These are phyloP conservation scores for Anomalospiza imberbis DNA, from an alignment of 2,797 vertebrate genomes.

Conservation along the genomic window DNA sequence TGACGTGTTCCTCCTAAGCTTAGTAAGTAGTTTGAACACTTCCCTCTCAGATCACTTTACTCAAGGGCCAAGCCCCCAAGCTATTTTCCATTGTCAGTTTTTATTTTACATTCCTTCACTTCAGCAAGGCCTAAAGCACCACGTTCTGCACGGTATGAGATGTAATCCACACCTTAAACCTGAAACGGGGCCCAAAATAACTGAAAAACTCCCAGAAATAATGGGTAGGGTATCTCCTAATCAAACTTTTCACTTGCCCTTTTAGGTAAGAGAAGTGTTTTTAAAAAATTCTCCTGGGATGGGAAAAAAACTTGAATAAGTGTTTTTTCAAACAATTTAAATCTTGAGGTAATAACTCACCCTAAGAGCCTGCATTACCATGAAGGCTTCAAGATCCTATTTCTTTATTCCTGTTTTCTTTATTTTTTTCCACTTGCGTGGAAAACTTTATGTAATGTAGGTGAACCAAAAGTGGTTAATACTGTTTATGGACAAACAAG, in stretches of 20 bases:
- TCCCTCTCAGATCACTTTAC: background rate
- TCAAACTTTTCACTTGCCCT: background rate
- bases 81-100: background rate
- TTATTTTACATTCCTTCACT: background rate
- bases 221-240: background rate
- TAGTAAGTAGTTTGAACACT: background rate
- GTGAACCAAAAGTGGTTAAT: background rate
- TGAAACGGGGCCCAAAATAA: background rate
- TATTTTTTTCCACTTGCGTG: background rate
- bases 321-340: background rate
- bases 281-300: background rate
- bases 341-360: background rate
- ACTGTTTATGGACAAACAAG: background rate
- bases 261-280: background rate
- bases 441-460: background rate
- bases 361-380: background rate
- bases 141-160: fast-evolving
- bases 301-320: background rate
- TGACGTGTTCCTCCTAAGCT: background rate
- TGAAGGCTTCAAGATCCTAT: background rate
- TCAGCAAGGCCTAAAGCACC: background rate
- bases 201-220: background rate
- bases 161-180: background rate
- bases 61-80: background rate
- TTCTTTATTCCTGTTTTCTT: background rate